phyloP scores from a whole-genome alignment of 23 tunicate species.

The Ciona savignyi region DNA sequence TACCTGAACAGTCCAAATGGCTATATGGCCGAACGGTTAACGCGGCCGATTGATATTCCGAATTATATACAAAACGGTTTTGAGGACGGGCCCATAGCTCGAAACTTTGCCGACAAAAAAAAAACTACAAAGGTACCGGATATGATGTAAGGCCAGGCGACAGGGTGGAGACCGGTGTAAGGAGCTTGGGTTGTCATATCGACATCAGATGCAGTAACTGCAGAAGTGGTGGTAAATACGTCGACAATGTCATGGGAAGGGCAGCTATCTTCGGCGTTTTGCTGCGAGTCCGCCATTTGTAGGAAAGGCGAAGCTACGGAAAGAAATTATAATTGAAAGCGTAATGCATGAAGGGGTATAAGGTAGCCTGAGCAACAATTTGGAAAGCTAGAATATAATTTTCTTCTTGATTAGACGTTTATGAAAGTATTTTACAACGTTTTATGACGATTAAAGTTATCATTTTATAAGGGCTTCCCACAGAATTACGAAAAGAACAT shows the following conservation, averaged over 20 bases:
- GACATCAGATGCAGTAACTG: constrained; percentile 1
- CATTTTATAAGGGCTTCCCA: too few species aligned
- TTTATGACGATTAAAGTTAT: too few species aligned
- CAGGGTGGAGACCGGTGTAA: constrained; percentile 43
- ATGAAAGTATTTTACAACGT: too few species aligned
- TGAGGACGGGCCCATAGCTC: too few species aligned
- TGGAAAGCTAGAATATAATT: neutral
- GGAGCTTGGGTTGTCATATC: constrained; percentile 6
- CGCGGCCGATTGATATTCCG: too few species aligned
- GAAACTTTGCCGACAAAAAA: too few species aligned
- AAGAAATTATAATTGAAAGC: neutral
- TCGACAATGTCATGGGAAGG: constrained; percentile 2
- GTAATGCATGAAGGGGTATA: neutral
- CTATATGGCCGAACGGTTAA: too few species aligned
- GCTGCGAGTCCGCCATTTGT: constrained; percentile 57
- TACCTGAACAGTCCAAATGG: too few species aligned
- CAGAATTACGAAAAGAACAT: too few species aligned
- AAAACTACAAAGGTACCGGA: constrained; percentile 53
- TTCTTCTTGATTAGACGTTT: too few species aligned
- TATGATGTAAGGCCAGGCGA: constrained; percentile 86
- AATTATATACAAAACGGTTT: too few species aligned
- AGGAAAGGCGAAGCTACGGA: constrained; percentile 71
- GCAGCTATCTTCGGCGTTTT: constrained; percentile 48
- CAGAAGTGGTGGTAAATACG: constrained; percentile 19
- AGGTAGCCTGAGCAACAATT: neutral